Conservation (phyloP, 2,113 vertebrate species). For the Oreochromis tanganicae region DNA sequence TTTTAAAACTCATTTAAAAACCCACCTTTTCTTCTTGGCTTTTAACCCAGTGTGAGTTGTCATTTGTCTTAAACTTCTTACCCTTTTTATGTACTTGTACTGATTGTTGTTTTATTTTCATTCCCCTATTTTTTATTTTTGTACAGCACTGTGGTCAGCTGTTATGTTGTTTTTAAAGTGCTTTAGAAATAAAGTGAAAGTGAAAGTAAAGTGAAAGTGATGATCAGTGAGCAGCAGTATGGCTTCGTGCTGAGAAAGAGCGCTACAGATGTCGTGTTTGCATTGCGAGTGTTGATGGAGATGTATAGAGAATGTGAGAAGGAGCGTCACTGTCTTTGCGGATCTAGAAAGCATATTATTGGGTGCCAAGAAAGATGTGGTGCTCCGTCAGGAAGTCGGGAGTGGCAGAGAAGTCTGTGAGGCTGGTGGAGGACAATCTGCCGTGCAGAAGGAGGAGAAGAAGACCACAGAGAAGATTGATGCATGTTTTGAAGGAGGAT, state of each 20-base stretch:
- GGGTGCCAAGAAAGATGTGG: not conserved
- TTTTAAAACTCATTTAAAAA: too few species aligned
- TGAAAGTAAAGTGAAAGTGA: not conserved
- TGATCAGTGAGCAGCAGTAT: not conserved
- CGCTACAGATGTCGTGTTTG: not conserved
- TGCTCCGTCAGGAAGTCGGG: not conserved
- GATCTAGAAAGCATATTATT: not conserved
- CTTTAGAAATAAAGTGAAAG: not conserved
- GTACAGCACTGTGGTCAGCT: not conserved
- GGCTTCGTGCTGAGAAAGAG: not conserved
- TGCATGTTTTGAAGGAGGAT: not conserved
- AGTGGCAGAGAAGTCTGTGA: not conserved
- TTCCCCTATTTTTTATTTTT: too few species aligned
- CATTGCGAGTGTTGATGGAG: not conserved
- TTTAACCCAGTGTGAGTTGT: too few species aligned
- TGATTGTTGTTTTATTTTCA: too few species aligned
- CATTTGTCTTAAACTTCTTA: too few species aligned
- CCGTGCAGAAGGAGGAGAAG: not conserved
- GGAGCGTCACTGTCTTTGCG: too few species aligned
- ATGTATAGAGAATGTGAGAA: too few species aligned
- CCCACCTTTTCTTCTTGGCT: too few species aligned
- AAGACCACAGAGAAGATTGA: not conserved
- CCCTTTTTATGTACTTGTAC: too few species aligned
- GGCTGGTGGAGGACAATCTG: not conserved
- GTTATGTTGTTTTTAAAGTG: not conserved